phyloP scores from a whole-genome alignment of 2,113 vertebrate species.

The Toxotes chatareus region DNA sequence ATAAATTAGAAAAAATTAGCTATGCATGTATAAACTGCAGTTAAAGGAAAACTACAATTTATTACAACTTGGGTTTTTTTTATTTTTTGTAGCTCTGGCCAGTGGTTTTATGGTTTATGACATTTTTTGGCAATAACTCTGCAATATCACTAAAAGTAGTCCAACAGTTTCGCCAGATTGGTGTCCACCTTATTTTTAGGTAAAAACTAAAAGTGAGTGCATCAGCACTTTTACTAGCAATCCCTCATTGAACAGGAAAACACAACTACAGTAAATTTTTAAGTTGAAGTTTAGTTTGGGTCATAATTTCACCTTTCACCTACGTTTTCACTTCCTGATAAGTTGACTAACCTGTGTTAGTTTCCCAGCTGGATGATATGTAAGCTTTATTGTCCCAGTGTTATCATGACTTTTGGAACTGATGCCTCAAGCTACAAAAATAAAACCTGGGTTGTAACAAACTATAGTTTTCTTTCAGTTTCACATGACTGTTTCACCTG shows the following conservation, averaged over 20 bases:
- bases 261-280: neutral
- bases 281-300: too few species aligned
- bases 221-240: neutral
- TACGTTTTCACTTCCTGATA: too few species aligned
- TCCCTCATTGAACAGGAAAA: neutral
- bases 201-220: neutral
- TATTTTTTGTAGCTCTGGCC: too few species aligned
- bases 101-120: neutral
- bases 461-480: neutral
- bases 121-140: neutral
- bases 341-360: too few species aligned
- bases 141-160: neutral
- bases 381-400: neutral
- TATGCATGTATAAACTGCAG: neutral
- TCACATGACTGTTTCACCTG: neutral
- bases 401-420: neutral
- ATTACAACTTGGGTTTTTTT: too few species aligned
- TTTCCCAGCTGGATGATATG: neutral
- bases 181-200: neutral
- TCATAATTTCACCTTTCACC: neutral
- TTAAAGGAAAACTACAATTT: neutral
- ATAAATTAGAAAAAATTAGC: too few species aligned
- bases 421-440: neutral
- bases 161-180: neutral
- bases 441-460: neutral